Percentiles rank a stretch among this genome's conserved stretches.
These are phyloP conservation scores for Lapara coniferarum DNA, from an alignment of 2,888 invertebrate genomes.

Conservation along the genomic window DNA sequence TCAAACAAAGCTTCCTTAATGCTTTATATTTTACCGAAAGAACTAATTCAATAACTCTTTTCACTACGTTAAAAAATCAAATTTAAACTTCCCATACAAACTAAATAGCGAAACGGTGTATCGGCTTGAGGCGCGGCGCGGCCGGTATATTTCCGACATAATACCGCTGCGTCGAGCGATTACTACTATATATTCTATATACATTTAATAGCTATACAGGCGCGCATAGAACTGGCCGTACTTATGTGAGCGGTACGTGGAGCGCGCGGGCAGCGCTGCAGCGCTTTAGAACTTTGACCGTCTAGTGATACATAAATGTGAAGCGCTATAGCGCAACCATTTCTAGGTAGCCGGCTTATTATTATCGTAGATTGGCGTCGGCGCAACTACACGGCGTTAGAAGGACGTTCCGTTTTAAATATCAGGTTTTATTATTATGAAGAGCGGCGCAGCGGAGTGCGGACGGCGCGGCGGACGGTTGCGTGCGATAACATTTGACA, in stretches of 20 bases:
- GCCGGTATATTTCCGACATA: conserved; percentile 84
- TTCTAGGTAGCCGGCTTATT: conserved; percentile 78
- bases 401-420: conserved; percentile 85
- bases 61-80: conserved; percentile 74
- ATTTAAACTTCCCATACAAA: conserved; percentile 81
- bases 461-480: conserved; percentile 81
- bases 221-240: conserved; percentile 84
- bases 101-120: conserved; percentile 77
- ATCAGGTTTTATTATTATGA: conserved; percentile 85
- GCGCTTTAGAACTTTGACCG: conserved; percentile 63
- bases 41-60: conserved; percentile 69
- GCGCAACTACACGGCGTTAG: conserved; percentile 85
- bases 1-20: conserved; percentile 72
- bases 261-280: conserved; percentile 61
- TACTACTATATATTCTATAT: conserved; percentile 85
- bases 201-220: conserved; percentile 85
- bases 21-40: conserved; percentile 76
- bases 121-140: conserved; percentile 79
- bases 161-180: conserved; percentile 85
- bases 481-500: conserved; percentile 84
- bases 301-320: conserved; percentile 47
- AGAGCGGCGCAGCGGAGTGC: conserved; percentile 83
- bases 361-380: conserved; percentile 85
- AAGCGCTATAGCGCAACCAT: conserved; percentile 72
- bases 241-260: conserved; percentile 82